These are phyloP conservation scores for Agrotis puta DNA, from an alignment of 2,888 invertebrate genomes.

Conservation along the genomic window DNA sequence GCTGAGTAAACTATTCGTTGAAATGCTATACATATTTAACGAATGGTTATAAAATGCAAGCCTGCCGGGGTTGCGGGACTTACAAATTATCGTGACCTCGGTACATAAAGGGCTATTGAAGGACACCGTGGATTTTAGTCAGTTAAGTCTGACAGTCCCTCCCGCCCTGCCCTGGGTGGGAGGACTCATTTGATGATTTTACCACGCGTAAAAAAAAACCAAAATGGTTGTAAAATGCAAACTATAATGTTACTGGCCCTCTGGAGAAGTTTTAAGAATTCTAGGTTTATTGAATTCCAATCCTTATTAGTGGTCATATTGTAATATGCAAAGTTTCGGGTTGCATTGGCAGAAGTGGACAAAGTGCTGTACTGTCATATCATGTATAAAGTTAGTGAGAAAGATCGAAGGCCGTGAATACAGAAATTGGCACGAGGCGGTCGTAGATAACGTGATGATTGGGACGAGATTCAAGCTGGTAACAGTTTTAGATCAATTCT, in stretches of 20 bases:
- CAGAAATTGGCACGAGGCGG: constrained; percentile 33
- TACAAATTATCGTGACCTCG: too few relatives aligned
- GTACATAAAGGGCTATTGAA: too few relatives aligned
- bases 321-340: constrained; percentile 72
- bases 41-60: too few relatives aligned
- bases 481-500: background rate
- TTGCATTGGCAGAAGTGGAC: constrained; percentile 84
- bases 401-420: constrained; percentile 53
- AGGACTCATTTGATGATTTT: too few relatives aligned
- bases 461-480: background rate
- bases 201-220: too few relatives aligned
- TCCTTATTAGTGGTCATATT: constrained; percentile 40
- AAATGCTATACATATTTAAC: too few relatives aligned
- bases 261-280: constrained; percentile 27
- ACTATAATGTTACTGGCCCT: background rate
- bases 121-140: too few relatives aligned
- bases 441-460: background rate
- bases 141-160: too few relatives aligned
- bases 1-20: too few relatives aligned
- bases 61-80: too few relatives aligned
- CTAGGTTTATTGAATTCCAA: constrained; percentile 47
- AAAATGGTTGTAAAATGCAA: too few relatives aligned
- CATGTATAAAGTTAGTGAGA: constrained; percentile 70
- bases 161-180: too few relatives aligned
- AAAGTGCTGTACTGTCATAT: constrained; percentile 74